phyloP scores from a whole-genome alignment of 2,113 vertebrate genomes.

The Thamnophis sirtalis region DNA sequence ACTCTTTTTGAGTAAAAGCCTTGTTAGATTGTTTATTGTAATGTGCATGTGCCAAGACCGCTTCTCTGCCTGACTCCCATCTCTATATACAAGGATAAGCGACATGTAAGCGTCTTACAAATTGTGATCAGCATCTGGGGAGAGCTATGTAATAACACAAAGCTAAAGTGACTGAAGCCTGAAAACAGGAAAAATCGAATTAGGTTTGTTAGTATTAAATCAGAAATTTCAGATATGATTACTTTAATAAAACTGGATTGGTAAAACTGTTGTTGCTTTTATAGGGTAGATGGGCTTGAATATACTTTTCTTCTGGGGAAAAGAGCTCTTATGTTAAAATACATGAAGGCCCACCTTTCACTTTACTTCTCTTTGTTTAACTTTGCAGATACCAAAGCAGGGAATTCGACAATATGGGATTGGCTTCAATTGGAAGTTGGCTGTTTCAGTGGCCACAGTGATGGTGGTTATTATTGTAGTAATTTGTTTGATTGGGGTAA shows the following conservation, averaged over 20 bases:
- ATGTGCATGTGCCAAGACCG: no score
- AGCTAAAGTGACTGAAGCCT: background rate
- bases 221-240: background rate
- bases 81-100: no score
- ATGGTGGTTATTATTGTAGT: conserved; percentile 33
- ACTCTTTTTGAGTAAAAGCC: background rate
- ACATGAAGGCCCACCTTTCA: background rate
- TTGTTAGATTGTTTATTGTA: no score
- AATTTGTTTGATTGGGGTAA: conserved; percentile 51
- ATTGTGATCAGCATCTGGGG: background rate
- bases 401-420: conserved; percentile 22
- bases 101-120: background rate
- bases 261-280: background rate
- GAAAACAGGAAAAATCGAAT: background rate
- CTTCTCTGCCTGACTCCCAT: no score
- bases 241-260: background rate
- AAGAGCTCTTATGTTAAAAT: background rate
- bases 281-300: background rate
- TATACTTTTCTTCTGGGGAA: background rate
- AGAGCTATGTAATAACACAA: background rate
- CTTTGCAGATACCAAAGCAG: conserved; percentile 7
- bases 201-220: background rate
- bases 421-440: conserved; percentile 40
- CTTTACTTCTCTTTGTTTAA: background rate
- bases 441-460: conserved; percentile 30